Evolutionary conservation across 1,140 invertebrate genomes (phyloP).

Genomic region (Euura saliciscinereae): DNA sequence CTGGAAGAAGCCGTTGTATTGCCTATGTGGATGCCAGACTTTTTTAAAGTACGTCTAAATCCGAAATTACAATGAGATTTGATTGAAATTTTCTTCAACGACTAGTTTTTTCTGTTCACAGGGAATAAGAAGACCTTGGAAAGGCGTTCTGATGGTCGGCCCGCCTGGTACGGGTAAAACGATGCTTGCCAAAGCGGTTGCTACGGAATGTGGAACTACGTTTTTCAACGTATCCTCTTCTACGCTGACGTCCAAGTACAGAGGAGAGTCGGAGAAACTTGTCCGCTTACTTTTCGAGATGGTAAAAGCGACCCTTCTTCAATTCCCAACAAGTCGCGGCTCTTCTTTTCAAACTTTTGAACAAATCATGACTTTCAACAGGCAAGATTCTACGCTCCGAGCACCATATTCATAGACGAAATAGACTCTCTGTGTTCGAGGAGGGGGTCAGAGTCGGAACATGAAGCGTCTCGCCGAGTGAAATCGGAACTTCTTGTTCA

Average conservation of each 20-base stretch:
- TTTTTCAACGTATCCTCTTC: slow-evolving; percentile 99
- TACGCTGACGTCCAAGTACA: slow-evolving; percentile 96
- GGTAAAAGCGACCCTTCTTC: slow-evolving; percentile 63
- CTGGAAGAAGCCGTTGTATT: slow-evolving; percentile 97
- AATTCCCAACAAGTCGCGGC: slow-evolving; percentile 10
- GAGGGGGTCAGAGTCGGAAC: slow-evolving; percentile 95
- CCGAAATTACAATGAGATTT: neutral
- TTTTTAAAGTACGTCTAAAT: slow-evolving; percentile 79
- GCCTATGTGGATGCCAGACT: slow-evolving; percentile 98
- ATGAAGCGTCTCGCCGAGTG: slow-evolving; percentile 96
- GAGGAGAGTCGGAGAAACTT: slow-evolving; percentile 98
- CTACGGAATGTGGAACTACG: slow-evolving; percentile 98
- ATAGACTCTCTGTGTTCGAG: slow-evolving; percentile 98
- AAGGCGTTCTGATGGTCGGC: slow-evolving; percentile 97
- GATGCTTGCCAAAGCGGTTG: slow-evolving; percentile 98
- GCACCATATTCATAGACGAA: slow-evolving; percentile 99
- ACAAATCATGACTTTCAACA: slow-evolving; percentile 45
- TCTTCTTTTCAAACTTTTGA: slow-evolving; percentile 19
- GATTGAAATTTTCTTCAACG: neutral
- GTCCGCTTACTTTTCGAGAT: slow-evolving; percentile 98
- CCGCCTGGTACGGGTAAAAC: slow-evolving; percentile 99
- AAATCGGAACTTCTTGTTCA: slow-evolving; percentile 98
- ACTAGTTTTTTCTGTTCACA: slow-evolving; percentile 39
- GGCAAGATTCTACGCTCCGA: slow-evolving; percentile 98
- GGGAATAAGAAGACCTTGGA: slow-evolving; percentile 91